Evolutionary conservation across 2,888 invertebrate genomes (phyloP).

Genomic region (Stictocephala bisonia): DNA sequence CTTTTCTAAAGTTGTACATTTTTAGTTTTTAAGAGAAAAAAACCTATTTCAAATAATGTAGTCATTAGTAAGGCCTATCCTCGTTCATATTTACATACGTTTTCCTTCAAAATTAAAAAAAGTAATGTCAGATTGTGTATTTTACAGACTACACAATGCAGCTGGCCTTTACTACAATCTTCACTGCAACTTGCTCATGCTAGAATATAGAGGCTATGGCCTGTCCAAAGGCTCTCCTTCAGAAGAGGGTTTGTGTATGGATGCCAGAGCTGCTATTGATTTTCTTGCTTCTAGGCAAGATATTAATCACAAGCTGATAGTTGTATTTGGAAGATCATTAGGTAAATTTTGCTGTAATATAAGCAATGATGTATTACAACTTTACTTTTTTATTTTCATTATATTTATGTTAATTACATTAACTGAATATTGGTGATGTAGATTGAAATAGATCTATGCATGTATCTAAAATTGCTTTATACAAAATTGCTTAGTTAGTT

Average conservation of each 20-base stretch:
- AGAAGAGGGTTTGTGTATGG: conserved; percentile 87
- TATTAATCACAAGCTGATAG: conserved; percentile 85
- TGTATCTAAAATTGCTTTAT: too few species aligned
- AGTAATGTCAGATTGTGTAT: too few species aligned
- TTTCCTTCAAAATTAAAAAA: too few species aligned
- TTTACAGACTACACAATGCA: conserved; percentile 83
- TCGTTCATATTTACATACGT: too few species aligned
- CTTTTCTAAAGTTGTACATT: too few species aligned
- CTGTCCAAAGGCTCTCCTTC: conserved; percentile 89
- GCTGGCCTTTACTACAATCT: conserved; percentile 84
- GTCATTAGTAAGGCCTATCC: too few species aligned
- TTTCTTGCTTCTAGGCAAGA: conserved; percentile 85
- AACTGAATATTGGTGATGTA: too few species aligned
- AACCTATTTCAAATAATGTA: too few species aligned
- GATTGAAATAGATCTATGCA: too few species aligned
- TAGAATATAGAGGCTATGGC: conserved; percentile 97
- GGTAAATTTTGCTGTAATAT: conserved; percentile 66
- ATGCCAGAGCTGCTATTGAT: conserved; percentile 89
- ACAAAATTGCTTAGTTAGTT: too few species aligned
- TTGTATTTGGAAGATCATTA: conserved; percentile 90
- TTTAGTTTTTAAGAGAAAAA: too few species aligned
- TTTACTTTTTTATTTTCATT: conserved; percentile 32
- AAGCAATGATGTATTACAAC: conserved; percentile 1
- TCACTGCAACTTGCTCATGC: conserved; percentile 87
- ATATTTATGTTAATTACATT: not conserved